These are phyloP conservation scores for Andrena flavipes DNA, from an alignment of 2,888 invertebrate species.

Conservation along the genomic window DNA sequence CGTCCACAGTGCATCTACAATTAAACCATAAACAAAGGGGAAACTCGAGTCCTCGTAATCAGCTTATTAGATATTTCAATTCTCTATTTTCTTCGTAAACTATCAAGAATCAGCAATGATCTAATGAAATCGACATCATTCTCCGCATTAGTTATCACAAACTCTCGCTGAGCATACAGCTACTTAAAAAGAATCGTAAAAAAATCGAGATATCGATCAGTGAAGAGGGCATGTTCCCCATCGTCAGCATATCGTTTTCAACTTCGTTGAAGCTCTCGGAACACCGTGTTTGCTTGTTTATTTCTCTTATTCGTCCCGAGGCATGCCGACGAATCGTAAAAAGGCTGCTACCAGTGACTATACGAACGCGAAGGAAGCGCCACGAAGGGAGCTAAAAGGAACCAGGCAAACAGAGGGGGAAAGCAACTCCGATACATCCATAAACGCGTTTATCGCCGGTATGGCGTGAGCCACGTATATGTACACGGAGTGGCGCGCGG, in stretches of 20 bases:
- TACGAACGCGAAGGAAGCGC: background rate
- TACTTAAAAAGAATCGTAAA: too few relatives aligned
- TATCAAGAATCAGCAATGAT: too few relatives aligned
- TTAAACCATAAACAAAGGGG: too few relatives aligned
- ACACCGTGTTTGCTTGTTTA: background rate
- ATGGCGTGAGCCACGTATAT: conserved; percentile 16
- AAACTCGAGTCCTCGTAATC: too few relatives aligned
- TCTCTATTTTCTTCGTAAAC: too few relatives aligned
- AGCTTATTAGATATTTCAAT: too few relatives aligned
- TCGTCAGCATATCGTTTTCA: background rate
- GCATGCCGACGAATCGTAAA: conserved; percentile 42
- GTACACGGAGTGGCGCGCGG: conserved; percentile 13
- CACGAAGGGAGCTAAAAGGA: background rate
- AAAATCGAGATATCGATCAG: too few relatives aligned
- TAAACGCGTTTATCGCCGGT: conserved; percentile 67
- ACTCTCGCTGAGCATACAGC: too few relatives aligned
- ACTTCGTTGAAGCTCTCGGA: background rate
- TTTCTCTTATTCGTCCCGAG: conserved; percentile 2
- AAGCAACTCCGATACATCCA: conserved; percentile 63
- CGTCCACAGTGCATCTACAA: too few relatives aligned
- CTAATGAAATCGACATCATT: too few relatives aligned
- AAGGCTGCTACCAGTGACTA: conserved; percentile 2
- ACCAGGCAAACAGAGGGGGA: conserved; percentile 20
- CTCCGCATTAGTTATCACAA: too few relatives aligned
- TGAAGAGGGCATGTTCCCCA: too few relatives aligned